Percentiles rank a stretch among this genome's conserved stretches.
phyloP scores from a whole-genome alignment of 2,888 invertebrate species.

The Danaus chrysippus region DNA sequence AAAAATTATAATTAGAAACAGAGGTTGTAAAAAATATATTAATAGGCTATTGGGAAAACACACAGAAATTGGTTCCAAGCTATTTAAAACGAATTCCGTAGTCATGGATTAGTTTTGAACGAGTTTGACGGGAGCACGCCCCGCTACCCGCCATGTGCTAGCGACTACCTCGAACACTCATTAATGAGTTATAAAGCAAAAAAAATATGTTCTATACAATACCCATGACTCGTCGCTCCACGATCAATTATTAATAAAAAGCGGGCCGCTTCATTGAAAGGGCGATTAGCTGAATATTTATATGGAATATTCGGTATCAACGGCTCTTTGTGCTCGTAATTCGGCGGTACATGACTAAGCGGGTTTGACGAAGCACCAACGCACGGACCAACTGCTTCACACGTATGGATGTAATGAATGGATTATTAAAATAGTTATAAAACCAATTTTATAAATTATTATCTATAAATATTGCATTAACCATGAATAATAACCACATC shows the following conservation, averaged over 20 bases:
- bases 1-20: constrained; percentile 29
- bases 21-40: constrained; percentile 23
- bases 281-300: constrained; percentile 80
- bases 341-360: constrained; percentile 76
- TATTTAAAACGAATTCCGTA: constrained; percentile 54
- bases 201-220: constrained; percentile 72
- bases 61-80: constrained; percentile 68
- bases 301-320: constrained; percentile 80
- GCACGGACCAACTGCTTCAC: constrained; percentile 60
- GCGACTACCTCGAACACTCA: constrained; percentile 40
- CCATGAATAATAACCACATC: too few relatives aligned
- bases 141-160: constrained; percentile 55
- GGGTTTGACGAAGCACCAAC: constrained; percentile 62
- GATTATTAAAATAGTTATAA: too few relatives aligned
- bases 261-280: constrained; percentile 78
- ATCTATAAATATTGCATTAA: too few relatives aligned
- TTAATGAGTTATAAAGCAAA: constrained; percentile 74
- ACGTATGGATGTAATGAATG: constrained; percentile 11
- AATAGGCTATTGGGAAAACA: constrained; percentile 46
- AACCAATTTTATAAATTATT: too few relatives aligned
- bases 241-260: constrained; percentile 79
- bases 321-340: constrained; percentile 77
- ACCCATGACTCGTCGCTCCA: constrained; percentile 75
- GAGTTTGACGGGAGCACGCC: constrained; percentile 49
- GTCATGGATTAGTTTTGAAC: constrained; percentile 62